Base-by-base conservation (phyloP, 2,797 vertebrate species). In the Cottoperca gobio region DNA sequence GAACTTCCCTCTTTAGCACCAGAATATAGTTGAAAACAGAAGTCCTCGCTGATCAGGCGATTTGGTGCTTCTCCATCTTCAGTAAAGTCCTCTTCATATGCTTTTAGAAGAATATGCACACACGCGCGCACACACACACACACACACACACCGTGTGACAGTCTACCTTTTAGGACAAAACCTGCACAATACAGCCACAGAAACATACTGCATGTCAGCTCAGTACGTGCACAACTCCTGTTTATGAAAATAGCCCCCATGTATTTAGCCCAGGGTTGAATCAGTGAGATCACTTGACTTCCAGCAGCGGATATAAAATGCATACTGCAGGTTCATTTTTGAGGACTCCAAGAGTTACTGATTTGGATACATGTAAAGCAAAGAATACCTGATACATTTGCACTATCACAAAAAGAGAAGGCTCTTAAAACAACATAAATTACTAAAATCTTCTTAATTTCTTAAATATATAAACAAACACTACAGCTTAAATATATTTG, bases 401-500 rank as follows among this genome's bases (percentile, higher is more conserved):
- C 43, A 69, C 46, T 42, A 39, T 2, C 79, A 78, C 24, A 64
- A 71, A 61, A 60, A 64, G 39, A 67, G 9, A 79, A 78, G 55
- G 52, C 43, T 82, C 70, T 60, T 26, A 64, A n/a, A 78, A 55
- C 2, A 76, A 69, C 28, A 84, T 59, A 71, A 77, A 84, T 62
- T 23, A 77, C 42, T 66, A 52, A 78, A 81, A 17, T 24, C n/a
- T 69, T n/a, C 46, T 61, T 57, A 49, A 75, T 58, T 53, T 68
- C 73, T 86, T 89, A 92, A 90, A 94, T 90, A 92, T 73, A 83
- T 85, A 81, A 83, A 86, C 59, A 85, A 75, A 83, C 54, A 88
- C 77, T 84, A 89, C 42, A 93, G 92, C 73, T 91, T 88, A 93
- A 93, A 92, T 88, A 93, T 91, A 90, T 94, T 94, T 95, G 94